Conservation (phyloP, 1,140 invertebrate species). For the Plutomurus gul region DNA sequence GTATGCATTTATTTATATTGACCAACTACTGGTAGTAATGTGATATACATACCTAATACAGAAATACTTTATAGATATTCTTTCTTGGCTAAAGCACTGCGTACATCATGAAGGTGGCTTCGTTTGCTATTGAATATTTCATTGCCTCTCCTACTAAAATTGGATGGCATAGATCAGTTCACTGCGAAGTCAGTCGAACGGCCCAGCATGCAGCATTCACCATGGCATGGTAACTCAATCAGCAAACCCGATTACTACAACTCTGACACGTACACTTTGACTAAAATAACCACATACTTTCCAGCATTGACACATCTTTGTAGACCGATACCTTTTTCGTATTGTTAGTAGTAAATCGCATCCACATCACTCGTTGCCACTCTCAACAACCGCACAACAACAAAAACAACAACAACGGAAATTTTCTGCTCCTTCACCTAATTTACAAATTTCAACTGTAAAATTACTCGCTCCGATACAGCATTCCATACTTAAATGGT, state of each 20-base stretch:
- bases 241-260: background rate
- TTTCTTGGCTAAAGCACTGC: background rate
- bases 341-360: too few relatives aligned
- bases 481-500: too few relatives aligned
- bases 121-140: conserved; percentile 7
- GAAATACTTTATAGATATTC: background rate
- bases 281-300: too few relatives aligned
- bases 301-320: too few relatives aligned
- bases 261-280: too few relatives aligned
- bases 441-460: background rate
- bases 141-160: background rate
- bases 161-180: conserved; percentile 10
- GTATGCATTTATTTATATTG: too few relatives aligned
- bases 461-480: too few relatives aligned
- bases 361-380: background rate
- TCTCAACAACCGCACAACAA: conserved; percentile 7
- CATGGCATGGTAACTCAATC: background rate
- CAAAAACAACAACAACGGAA: background rate
- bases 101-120: conserved; percentile 27
- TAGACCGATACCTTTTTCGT: too few relatives aligned
- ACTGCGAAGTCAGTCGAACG: background rate
- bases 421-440: conserved; percentile 6
- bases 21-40: too few relatives aligned
- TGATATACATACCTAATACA: too few relatives aligned
- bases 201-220: conserved; percentile 1